A percentile compares a stretch with the other conserved stretches of the same genome.
Conservation (phyloP, 2,888 invertebrate species). For the Diarsia mendica region DNA sequence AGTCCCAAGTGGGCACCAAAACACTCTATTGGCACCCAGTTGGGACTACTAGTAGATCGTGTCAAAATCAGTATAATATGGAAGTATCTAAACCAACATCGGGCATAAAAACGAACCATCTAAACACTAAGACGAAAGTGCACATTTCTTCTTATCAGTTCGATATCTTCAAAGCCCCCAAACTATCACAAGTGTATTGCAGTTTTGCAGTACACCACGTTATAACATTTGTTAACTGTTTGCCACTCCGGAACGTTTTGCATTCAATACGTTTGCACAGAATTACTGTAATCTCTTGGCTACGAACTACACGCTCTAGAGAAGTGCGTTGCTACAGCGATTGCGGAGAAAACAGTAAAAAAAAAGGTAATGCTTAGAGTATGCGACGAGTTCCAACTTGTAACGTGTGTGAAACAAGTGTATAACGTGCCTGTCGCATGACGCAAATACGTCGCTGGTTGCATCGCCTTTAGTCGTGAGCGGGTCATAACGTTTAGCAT, state of each 20-base stretch:
- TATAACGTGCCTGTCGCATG: neutral
- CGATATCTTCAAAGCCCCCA: neutral
- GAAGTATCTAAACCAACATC: neutral
- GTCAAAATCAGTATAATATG: neutral
- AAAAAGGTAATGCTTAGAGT: neutral
- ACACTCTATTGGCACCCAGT: neutral
- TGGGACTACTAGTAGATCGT: neutral
- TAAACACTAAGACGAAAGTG: neutral
- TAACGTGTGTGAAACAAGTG: neutral
- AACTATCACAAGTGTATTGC: constrained; percentile 10
- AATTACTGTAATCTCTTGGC: neutral
- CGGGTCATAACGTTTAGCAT: neutral
- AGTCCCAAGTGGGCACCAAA: neutral
- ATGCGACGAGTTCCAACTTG: neutral
- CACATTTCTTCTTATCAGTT: neutral
- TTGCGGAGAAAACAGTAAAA: neutral
- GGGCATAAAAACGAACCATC: neutral
- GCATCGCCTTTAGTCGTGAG: neutral
- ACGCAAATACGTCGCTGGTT: neutral
- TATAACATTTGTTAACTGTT: constrained; percentile 36
- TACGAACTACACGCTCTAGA: neutral
- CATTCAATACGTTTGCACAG: constrained; percentile 23
- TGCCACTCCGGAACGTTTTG: neutral
- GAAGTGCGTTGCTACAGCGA: neutral
- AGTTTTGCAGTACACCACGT: constrained; percentile 11